Percentiles rank a stretch among this genome's conserved stretches.
Evolutionary conservation across 2,797 vertebrate genomes (phyloP).

Genomic region (Cirrhinus molitorella): DNA sequence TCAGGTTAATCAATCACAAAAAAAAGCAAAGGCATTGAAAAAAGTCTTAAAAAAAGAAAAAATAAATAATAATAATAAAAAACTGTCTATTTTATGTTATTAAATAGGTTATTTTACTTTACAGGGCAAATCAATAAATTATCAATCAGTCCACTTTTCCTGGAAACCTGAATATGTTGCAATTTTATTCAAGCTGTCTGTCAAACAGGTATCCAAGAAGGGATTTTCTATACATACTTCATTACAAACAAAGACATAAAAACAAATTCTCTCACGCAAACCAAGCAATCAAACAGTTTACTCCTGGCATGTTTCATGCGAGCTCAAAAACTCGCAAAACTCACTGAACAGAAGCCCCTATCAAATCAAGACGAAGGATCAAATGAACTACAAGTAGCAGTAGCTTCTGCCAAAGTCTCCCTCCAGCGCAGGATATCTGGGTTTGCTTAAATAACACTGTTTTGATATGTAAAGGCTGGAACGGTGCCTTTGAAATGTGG

Average conservation of each 20-base stretch:
- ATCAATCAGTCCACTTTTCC: too few relatives aligned
- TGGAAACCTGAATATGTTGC: too few relatives aligned
- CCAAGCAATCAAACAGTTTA: not conserved
- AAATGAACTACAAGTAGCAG: not conserved
- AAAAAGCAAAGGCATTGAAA: too few relatives aligned
- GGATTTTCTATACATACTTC: not conserved
- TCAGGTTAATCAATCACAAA: not conserved
- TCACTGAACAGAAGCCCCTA: conserved; percentile 1
- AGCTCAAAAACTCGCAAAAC: not conserved
- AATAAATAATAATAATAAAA: too few relatives aligned
- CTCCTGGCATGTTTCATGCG: not conserved
- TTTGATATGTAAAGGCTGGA: conserved; percentile 45
- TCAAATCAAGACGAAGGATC: not conserved
- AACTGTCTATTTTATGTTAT: too few relatives aligned
- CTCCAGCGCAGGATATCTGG: conserved; percentile 18
- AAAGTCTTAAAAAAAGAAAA: too few relatives aligned
- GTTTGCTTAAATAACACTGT: conserved; percentile 37
- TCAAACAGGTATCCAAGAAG: not conserved
- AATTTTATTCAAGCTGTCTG: not conserved
- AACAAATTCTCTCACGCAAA: not conserved
- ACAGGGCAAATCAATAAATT: too few relatives aligned
- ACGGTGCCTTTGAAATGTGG: conserved; percentile 37
- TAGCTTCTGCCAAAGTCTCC: conserved; percentile 6
- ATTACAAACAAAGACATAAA: not conserved
- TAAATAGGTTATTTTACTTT: too few relatives aligned